phyloP scores from a whole-genome alignment of 2,888 invertebrate species.

The Drosophila parthenogenetica region DNA sequence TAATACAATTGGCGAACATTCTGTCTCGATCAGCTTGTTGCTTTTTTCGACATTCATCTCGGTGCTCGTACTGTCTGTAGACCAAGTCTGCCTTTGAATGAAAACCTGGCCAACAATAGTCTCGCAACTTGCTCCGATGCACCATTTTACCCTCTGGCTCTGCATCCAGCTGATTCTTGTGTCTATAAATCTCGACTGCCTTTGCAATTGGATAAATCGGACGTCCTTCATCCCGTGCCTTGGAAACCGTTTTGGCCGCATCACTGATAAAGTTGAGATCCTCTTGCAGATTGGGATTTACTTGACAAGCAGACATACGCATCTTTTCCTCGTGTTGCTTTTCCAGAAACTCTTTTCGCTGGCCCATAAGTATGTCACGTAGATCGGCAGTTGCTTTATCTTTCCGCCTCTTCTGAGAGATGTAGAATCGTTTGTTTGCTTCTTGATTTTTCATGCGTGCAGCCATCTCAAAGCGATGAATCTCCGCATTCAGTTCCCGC shows the following conservation, averaged over 20 bases:
- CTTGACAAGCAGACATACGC: constrained; percentile 39
- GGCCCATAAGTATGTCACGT: constrained; percentile 24
- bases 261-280: constrained; percentile 82
- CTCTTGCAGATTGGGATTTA: constrained; percentile 59
- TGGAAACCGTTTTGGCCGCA: constrained; percentile 73
- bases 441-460: constrained; percentile 51
- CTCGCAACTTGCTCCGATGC: constrained; percentile 43
- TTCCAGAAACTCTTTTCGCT: constrained; percentile 44
- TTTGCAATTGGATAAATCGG: constrained; percentile 80
- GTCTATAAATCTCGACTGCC: constrained; percentile 77
- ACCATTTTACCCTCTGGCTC: constrained; percentile 31
- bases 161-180: constrained; percentile 56
- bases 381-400: constrained; percentile 24
- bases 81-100: constrained; percentile 61
- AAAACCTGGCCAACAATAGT: constrained; percentile 66
- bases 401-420: neutral
- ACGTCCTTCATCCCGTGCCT: constrained; percentile 76
- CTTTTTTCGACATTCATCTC: constrained; percentile 51
- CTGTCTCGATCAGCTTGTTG: constrained; percentile 37
- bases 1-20: constrained; percentile 55
- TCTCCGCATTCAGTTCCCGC: constrained; percentile 7
- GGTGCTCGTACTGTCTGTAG: constrained; percentile 57
- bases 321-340: constrained; percentile 34
- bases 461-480: constrained; percentile 57
- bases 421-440: constrained; percentile 36